phyloP scores from a whole-genome alignment of 1,140 invertebrate species.

The Cotesia vestalis region DNA sequence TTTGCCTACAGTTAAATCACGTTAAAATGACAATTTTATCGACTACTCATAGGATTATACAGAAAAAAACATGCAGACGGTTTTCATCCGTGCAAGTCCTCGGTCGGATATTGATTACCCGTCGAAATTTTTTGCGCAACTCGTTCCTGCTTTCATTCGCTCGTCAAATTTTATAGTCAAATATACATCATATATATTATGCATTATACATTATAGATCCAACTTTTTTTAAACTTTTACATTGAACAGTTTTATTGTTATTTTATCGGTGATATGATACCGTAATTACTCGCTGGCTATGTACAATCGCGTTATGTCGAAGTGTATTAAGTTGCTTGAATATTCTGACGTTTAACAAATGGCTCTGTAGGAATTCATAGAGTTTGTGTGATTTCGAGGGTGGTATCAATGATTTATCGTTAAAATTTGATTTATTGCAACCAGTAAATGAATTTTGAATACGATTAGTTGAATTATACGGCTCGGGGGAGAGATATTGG shows the following conservation, averaged over 20 bases:
- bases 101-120: constrained; percentile 20
- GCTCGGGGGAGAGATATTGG: too few species aligned
- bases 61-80: not conserved
- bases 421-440: too few species aligned
- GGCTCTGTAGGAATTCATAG: too few species aligned
- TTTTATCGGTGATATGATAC: not conserved
- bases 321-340: too few species aligned
- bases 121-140: constrained; percentile 8
- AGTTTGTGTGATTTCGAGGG: too few species aligned
- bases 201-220: not conserved
- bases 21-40: constrained; percentile 19
- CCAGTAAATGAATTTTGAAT: too few species aligned
- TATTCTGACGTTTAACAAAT: too few species aligned
- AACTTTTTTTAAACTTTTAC: not conserved
- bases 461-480: too few species aligned
- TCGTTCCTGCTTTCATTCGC: not conserved
- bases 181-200: too few species aligned
- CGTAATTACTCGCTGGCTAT: too few species aligned
- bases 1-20: constrained; percentile 6
- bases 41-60: not conserved
- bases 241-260: not conserved
- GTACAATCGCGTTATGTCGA: too few species aligned
- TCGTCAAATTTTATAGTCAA: constrained; percentile 8
- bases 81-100: constrained; percentile 8
- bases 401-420: too few species aligned